Percentiles rank a stretch among this genome's conserved stretches.
Conservation (phyloP, 2,888 invertebrate species). For the Rotaria socialis region DNA sequence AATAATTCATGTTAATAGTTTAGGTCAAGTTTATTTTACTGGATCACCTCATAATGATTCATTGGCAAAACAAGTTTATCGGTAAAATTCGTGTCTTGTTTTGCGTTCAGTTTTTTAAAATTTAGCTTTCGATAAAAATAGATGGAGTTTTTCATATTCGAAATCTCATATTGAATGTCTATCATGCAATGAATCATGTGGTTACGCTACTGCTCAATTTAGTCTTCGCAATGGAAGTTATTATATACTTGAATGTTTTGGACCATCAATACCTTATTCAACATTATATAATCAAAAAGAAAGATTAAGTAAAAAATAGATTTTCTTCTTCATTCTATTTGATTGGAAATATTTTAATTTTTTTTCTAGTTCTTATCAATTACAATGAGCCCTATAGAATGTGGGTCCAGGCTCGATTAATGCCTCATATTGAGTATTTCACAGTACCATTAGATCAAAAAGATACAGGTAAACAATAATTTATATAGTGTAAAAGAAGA, state of each 20-base stretch:
- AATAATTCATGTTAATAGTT: slow-evolving; percentile 16
- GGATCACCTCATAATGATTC: background rate
- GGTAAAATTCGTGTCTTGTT: background rate
- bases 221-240: slow-evolving; percentile 13
- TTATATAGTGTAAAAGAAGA: too few species aligned
- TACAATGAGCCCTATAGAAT: background rate
- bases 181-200: slow-evolving; percentile 8
- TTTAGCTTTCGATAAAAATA: background rate
- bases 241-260: slow-evolving; percentile 27
- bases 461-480: background rate
- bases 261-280: slow-evolving; percentile 30
- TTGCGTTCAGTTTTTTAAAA: background rate
- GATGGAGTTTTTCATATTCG: background rate
- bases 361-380: background rate
- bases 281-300: background rate
- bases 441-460: background rate
- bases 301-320: background rate
- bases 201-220: background rate
- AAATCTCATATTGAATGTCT: background rate
- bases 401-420: background rate
- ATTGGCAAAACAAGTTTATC: background rate
- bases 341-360: background rate
- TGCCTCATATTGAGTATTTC: slow-evolving; percentile 15
- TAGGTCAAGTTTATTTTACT: background rate
- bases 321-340: background rate